Base-by-base conservation (phyloP, 2,888 invertebrate genomes). In the Rhaphigaster nebulosa region DNA sequence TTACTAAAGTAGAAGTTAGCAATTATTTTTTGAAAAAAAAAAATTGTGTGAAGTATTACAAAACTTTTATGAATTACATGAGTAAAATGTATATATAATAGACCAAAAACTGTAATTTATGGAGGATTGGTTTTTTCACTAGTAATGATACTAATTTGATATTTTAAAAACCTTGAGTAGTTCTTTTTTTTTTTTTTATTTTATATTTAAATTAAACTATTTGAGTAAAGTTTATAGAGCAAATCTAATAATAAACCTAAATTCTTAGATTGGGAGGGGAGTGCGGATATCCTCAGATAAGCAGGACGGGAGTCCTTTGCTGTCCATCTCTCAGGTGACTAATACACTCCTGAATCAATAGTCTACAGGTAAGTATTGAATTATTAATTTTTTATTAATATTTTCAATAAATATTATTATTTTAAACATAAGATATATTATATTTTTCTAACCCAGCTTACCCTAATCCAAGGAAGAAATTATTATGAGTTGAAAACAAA, bases 271-370 rank as follows among this genome's bases (percentile, higher is more conserved):
- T 92, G 93, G 92, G 92, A 92, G 93, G 92, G 93, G 93, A 92
- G 92, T 92, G 92, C 94, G 93, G 94, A 93, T 93, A 94, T 94
- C 92, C 93, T 87, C 93, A 92, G 94, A 94, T 94, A 94, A 95
- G 93, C 94, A 94, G 94, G 95, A 95, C 95, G 95, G 95, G 94
- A 96, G 96, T 95, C 96, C 96, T 95, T 93, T 96, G 95, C 93
- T 96, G 94, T 96, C 96, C 94, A 96, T 96, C 95, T 96, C 96
- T 94, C 96, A 96, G 95, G 96, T 96, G 94, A 96, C 96, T 93
- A 96, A 96, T 94, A 96, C 96, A 93, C 94, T 96, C 93, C 95
- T 96, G 94, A 96, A 96, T 94, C 96, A 96, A 93, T 95, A 92
- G 90, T 45, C 92, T 56, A 45, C 87, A 90, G 90, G 92, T 92